A percentile compares a stretch with the other conserved stretches of the same genome.
Evolutionary conservation across 2,888 invertebrate species (phyloP).

Genomic region (Drosophila quinaria): DNA sequence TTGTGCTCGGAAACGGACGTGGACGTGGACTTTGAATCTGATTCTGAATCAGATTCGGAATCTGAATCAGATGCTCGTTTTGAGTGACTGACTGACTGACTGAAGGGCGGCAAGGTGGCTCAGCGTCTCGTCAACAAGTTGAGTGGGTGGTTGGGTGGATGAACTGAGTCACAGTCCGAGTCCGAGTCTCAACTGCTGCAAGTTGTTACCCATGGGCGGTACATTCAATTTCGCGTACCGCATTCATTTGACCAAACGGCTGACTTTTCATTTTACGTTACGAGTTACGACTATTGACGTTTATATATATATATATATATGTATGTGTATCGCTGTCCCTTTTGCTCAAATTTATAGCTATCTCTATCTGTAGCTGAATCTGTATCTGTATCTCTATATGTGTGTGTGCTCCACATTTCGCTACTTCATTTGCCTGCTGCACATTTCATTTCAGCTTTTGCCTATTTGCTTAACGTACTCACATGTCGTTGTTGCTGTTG

Average conservation of each 20-base stretch:
- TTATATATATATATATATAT: conserved; percentile 1
- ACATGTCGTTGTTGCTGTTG: conserved; percentile 41
- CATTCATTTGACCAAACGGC: conserved; percentile 59
- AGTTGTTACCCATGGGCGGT: conserved; percentile 13
- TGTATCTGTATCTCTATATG: conserved; percentile 1
- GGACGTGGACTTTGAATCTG: not conserved
- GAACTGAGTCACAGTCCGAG: too few relatives aligned
- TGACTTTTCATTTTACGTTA: conserved; percentile 65
- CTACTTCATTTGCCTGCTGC: conserved; percentile 69
- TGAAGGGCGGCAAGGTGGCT: conserved; percentile 63
- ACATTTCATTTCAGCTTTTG: conserved; percentile 65
- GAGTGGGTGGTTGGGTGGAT: conserved; percentile 22
- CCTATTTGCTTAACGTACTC: conserved; percentile 72
- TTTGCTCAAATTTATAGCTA: conserved; percentile 9
- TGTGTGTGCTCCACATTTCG: conserved; percentile 69
- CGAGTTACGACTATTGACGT: conserved; percentile 53
- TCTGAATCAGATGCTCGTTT: conserved; percentile 20
- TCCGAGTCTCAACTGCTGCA: not conserved
- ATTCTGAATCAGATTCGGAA: conserved; percentile 21
- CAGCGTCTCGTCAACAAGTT: conserved; percentile 69
- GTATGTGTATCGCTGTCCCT: conserved; percentile 9
- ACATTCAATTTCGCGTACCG: conserved; percentile 46
- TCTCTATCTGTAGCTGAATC: conserved; percentile 17
- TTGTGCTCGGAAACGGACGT: not conserved
- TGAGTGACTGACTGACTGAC: conserved; percentile 56